Percentiles rank a stretch among this genome's conserved stretches.
Evolutionary conservation across 1,140 invertebrate species (phyloP).

Genomic region (Drosophila ficusphila): DNA sequence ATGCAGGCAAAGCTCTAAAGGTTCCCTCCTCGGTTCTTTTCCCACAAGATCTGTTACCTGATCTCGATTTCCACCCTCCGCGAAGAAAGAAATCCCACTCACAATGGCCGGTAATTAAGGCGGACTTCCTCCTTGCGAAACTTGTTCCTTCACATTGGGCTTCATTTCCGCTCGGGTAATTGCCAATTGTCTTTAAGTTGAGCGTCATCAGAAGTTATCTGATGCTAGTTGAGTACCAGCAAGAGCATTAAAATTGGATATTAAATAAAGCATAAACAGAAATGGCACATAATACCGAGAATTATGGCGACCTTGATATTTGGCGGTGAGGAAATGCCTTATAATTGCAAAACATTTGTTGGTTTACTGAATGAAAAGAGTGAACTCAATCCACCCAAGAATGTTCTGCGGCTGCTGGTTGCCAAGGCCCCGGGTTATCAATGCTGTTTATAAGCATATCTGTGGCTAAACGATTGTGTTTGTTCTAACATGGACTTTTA

Average conservation of each 20-base stretch:
- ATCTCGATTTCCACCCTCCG: conserved; percentile 5
- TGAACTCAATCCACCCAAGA: not conserved
- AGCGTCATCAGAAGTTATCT: conserved; percentile 55
- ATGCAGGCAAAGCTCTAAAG: conserved; percentile 31
- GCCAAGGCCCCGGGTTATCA: conserved; percentile 6
- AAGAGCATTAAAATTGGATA: conserved; percentile 16
- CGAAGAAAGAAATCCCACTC: conserved; percentile 18
- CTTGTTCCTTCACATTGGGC: conserved; percentile 26
- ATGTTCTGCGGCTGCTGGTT: not conserved
- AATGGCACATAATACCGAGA: conserved; percentile 1
- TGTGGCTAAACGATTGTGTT: conserved; percentile 9
- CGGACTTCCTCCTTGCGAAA: conserved; percentile 58
- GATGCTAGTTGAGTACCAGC: conserved; percentile 17
- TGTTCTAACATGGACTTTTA: conserved; percentile 27
- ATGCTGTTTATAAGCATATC: conserved; percentile 14
- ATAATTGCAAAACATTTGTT: conserved; percentile 7
- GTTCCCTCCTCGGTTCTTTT: conserved; percentile 27
- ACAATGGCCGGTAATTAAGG: conserved; percentile 51
- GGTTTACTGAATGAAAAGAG: not conserved
- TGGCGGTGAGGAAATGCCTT: conserved; percentile 14
- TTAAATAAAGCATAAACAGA: conserved; percentile 20
- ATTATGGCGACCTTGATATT: conserved; percentile 21
- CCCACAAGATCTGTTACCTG: conserved; percentile 2
- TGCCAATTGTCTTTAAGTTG: conserved; percentile 67
- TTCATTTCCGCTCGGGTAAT: conserved; percentile 64